phyloP scores from a whole-genome alignment of 2,888 invertebrate genomes.

The Lasioglossum figueresi region DNA sequence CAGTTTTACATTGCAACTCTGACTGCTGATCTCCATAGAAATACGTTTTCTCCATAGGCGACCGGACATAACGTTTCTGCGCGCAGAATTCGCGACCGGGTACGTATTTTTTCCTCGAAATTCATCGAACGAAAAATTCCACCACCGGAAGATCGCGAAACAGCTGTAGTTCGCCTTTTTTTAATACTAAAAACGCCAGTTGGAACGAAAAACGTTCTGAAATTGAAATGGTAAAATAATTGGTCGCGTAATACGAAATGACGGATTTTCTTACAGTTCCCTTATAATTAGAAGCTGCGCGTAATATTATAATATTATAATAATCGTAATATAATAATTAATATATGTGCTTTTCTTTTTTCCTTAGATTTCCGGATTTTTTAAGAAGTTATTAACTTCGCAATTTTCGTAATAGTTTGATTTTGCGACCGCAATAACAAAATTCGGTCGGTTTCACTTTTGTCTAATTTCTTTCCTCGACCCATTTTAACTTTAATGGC shows the following conservation, averaged over 20 bases:
- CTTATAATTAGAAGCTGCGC: too few relatives aligned
- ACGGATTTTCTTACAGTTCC: too few relatives aligned
- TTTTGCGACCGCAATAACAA: too few relatives aligned
- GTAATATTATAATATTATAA: too few relatives aligned
- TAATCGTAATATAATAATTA: too few relatives aligned
- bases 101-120: background rate
- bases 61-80: background rate
- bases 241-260: background rate
- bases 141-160: background rate
- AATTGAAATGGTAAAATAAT: background rate
- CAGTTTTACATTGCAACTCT: constrained; percentile 37
- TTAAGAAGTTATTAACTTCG: too few relatives aligned
- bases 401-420: too few relatives aligned
- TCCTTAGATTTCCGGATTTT: too few relatives aligned
- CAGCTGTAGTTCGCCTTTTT: background rate
- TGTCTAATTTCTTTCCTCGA: too few relatives aligned
- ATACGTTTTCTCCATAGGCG: constrained; percentile 49
- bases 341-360: too few relatives aligned
- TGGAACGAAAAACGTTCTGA: background rate
- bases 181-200: background rate
- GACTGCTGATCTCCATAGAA: constrained; percentile 62
- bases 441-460: too few relatives aligned
- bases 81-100: background rate
- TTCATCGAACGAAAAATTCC: background rate
- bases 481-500: too few relatives aligned